phyloP scores from a whole-genome alignment of 2,888 invertebrate genomes.

The Chrysodeixis includens region DNA sequence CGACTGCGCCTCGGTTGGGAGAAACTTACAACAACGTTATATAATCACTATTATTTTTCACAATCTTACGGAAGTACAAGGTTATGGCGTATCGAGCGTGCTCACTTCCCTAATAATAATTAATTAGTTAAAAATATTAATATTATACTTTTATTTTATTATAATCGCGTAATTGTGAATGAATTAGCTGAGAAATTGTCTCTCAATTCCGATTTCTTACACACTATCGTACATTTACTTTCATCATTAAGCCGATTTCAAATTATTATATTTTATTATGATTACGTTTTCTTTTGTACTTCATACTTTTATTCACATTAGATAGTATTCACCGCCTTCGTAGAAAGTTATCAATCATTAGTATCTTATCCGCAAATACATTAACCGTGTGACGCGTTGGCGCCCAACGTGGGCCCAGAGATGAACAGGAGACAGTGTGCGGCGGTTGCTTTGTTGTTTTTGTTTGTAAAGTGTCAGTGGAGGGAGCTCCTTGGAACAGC shows the following conservation, averaged over 20 bases:
- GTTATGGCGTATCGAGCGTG: slow-evolving; percentile 68
- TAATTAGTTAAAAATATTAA: slow-evolving; percentile 57
- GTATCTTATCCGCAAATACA: slow-evolving; percentile 37
- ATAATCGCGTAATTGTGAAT: slow-evolving; percentile 59
- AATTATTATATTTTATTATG: slow-evolving; percentile 76
- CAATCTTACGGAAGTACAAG: slow-evolving; percentile 70
- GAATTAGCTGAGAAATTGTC: slow-evolving; percentile 62
- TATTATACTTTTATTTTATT: slow-evolving; percentile 46
- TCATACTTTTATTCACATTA: slow-evolving; percentile 68
- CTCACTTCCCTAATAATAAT: slow-evolving; percentile 56
- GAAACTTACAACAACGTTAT: slow-evolving; percentile 68
- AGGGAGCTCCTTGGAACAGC: slow-evolving; percentile 9
- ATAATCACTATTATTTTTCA: slow-evolving; percentile 59
- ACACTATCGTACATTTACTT: slow-evolving; percentile 76
- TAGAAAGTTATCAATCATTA: slow-evolving; percentile 48
- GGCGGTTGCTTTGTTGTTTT: slow-evolving; percentile 20
- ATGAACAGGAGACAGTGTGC: slow-evolving; percentile 28
- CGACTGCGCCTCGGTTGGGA: slow-evolving; percentile 32
- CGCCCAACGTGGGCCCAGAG: slow-evolving; percentile 60
- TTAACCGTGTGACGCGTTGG: slow-evolving; percentile 42
- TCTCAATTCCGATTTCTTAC: slow-evolving; percentile 84
- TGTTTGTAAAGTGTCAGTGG: slow-evolving; percentile 17
- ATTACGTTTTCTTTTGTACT: slow-evolving; percentile 83
- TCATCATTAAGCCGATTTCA: slow-evolving; percentile 79
- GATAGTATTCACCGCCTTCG: slow-evolving; percentile 71